Evolutionary conservation across 2,888 invertebrate species (phyloP).

Genomic region (Caenorhabditis japonica): DNA sequence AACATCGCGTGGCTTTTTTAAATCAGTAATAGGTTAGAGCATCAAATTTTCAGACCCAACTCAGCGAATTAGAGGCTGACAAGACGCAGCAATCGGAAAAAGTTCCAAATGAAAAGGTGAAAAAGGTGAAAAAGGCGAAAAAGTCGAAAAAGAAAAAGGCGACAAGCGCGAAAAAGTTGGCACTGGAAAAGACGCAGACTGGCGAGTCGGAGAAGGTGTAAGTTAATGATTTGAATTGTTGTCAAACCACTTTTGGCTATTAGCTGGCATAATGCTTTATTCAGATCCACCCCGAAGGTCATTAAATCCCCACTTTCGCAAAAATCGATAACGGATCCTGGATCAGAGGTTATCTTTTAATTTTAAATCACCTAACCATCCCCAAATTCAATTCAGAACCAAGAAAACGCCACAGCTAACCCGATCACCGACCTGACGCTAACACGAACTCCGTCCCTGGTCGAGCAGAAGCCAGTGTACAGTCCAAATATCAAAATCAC

Average conservation of each 20-base stretch:
- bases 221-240: neutral
- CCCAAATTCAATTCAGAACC: too few relatives aligned
- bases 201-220: slow-evolving; percentile 6
- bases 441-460: slow-evolving; percentile 4
- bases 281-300: too few relatives aligned
- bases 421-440: slow-evolving; percentile 7
- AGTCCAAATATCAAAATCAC: too few relatives aligned
- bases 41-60: slow-evolving; percentile 26
- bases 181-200: slow-evolving; percentile 19
- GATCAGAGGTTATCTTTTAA: too few relatives aligned
- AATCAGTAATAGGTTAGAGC: neutral
- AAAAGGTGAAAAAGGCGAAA: slow-evolving; percentile 8
- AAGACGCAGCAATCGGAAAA: slow-evolving; percentile 35
- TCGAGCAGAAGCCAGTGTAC: slow-evolving; percentile 19
- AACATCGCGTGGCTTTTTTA: too few relatives aligned
- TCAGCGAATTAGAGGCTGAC: slow-evolving; percentile 26
- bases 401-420: neutral
- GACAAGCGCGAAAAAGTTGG: slow-evolving; percentile 12
- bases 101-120: slow-evolving; percentile 16
- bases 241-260: too few relatives aligned
- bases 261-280: too few relatives aligned
- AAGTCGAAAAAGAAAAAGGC: slow-evolving; percentile 25
- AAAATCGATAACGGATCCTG: too few relatives aligned
- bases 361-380: too few relatives aligned
- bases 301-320: too few relatives aligned